These are phyloP conservation scores for Antheraea mylitta DNA, from an alignment of 1,140 invertebrate genomes.

Conservation along the genomic window DNA sequence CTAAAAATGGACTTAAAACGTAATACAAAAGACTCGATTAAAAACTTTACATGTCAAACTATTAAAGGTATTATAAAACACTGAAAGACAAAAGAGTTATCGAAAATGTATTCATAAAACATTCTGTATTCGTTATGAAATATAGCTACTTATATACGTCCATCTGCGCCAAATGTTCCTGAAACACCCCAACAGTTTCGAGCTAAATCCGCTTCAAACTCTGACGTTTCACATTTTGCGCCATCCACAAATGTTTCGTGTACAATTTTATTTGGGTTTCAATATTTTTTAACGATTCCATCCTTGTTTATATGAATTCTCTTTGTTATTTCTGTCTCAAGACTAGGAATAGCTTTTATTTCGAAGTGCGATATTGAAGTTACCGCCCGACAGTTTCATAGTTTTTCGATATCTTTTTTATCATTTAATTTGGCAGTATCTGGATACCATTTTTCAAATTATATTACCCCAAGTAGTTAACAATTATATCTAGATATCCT, in stretches of 20 bases:
- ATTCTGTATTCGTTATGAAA: not conserved
- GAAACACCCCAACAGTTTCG: not conserved
- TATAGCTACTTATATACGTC: not conserved
- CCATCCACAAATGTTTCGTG: not conserved
- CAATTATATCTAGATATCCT: too few species aligned
- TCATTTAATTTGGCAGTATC: not conserved
- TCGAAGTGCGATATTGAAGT: not conserved
- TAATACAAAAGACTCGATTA: too few species aligned
- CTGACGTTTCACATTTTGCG: not conserved
- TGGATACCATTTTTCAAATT: too few species aligned
- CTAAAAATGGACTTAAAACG: too few species aligned
- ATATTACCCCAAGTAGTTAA: too few species aligned
- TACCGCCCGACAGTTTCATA: not conserved
- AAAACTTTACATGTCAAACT: too few species aligned
- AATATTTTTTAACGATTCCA: conserved; percentile 8
- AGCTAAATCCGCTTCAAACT: conserved; percentile 2
- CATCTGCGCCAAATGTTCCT: conserved; percentile 1
- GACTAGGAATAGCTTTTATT: not conserved
- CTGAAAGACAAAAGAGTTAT: not conserved
- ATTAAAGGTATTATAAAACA: too few species aligned
- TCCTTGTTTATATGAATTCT: not conserved
- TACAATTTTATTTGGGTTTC: conserved; percentile 12
- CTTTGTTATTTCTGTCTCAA: not conserved
- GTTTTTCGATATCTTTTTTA: not conserved
- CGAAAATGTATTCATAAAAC: not conserved